phyloP scores from a whole-genome alignment of 2,888 invertebrate species.

The Alentia gelatinosa region DNA sequence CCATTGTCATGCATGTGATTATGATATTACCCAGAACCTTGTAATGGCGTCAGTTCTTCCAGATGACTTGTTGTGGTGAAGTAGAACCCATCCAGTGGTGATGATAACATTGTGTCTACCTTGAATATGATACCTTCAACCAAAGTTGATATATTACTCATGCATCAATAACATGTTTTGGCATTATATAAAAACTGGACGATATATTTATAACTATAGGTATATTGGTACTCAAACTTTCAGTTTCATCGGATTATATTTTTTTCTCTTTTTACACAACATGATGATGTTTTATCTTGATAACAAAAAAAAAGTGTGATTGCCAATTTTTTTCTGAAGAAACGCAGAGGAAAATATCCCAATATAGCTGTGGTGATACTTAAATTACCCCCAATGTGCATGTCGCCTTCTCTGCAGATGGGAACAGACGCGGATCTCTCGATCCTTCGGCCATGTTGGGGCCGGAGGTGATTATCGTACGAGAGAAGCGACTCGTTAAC shows the following conservation, averaged over 20 bases:
- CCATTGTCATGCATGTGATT: not conserved
- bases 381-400: not conserved
- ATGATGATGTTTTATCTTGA: not conserved
- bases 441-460: constrained; percentile 84
- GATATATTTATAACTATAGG: no score
- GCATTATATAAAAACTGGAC: no score
- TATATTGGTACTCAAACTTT: no score
- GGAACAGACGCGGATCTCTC: constrained; percentile 52
- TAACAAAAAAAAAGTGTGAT: not conserved
- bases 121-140: no score
- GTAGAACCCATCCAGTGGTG: not conserved
- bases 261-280: not conserved
- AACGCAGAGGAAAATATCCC: no score
- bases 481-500: constrained; percentile 92
- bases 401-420: not conserved
- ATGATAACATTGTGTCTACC: not conserved
- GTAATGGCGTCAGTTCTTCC: not conserved
- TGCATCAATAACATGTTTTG: no score
- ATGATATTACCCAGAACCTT: not conserved
- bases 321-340: no score
- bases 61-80: constrained; percentile 2
- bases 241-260: not conserved
- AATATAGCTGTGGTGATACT: not conserved
- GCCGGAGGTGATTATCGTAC: constrained; percentile 92
- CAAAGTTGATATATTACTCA: no score